phyloP scores from a whole-genome alignment of 2,113 vertebrate genomes.

The Siniperca knerii region DNA sequence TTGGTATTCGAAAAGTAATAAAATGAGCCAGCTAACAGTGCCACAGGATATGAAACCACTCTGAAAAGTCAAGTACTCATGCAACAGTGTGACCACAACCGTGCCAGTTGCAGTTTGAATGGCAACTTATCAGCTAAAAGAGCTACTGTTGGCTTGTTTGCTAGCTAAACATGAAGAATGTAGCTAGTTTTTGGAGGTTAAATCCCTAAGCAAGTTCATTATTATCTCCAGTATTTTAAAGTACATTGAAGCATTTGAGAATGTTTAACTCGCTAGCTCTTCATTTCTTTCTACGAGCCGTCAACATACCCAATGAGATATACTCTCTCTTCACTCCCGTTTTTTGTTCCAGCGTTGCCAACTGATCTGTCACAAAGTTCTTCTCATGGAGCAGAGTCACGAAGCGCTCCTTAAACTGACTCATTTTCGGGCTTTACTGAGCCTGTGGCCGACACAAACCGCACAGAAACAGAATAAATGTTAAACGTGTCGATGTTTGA shows the following conservation, averaged over 20 bases:
- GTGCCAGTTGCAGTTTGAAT: slow-evolving; percentile 1
- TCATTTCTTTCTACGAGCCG: neutral
- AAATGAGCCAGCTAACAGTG: slow-evolving; percentile 7
- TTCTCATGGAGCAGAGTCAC: slow-evolving; percentile 86
- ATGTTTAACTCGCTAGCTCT: neutral
- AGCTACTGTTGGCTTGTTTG: neutral
- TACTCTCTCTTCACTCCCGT: slow-evolving; percentile 88
- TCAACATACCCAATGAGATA: slow-evolving; percentile 86
- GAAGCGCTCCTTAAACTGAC: slow-evolving; percentile 82
- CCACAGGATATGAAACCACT: slow-evolving; percentile 39
- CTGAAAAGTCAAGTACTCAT: neutral
- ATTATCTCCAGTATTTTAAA: neutral
- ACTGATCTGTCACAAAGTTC: slow-evolving; percentile 85
- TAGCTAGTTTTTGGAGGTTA: neutral
- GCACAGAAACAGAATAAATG: neutral
- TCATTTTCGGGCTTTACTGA: slow-evolving; percentile 67
- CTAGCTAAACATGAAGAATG: neutral
- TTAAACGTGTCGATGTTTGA: fast-evolving
- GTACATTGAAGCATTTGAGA: no score
- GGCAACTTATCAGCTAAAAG: neutral
- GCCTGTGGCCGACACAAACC: slow-evolving; percentile 28
- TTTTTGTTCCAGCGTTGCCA: slow-evolving; percentile 85
- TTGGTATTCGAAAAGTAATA: slow-evolving; percentile 43
- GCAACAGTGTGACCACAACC: slow-evolving; percentile 20
- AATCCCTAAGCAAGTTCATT: neutral